phyloP scores from a whole-genome alignment of 2,888 invertebrate genomes.

The Chouioia cunea region DNA sequence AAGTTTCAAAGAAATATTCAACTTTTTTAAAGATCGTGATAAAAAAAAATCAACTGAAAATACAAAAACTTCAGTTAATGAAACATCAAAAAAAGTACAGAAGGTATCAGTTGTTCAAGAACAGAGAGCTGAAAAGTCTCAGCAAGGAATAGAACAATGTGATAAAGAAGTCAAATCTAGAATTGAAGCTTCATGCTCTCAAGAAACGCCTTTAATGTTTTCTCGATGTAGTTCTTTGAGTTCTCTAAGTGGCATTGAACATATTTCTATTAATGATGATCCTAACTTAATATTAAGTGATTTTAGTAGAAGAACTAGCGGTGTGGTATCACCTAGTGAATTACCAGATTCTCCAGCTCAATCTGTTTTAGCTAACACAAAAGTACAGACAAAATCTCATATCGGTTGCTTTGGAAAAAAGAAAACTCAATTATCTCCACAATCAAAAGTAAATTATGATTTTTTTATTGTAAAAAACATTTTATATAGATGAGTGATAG shows the following conservation, averaged over 20 bases:
- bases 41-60: conserved; percentile 39
- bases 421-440: conserved; percentile 12
- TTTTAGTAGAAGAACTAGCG: conserved; percentile 83
- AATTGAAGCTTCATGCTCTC: conserved; percentile 74
- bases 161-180: conserved; percentile 63
- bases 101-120: conserved; percentile 2
- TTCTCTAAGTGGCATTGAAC: conserved; percentile 89
- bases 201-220: conserved; percentile 93
- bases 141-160: conserved; percentile 12
- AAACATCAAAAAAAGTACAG: conserved; percentile 31
- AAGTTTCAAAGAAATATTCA: conserved; percentile 46
- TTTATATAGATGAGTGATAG: not conserved
- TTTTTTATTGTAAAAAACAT: not conserved
- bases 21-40: conserved; percentile 45
- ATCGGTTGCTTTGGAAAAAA: conserved; percentile 38
- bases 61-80: conserved; percentile 17
- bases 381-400: conserved; percentile 55
- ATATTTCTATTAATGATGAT: conserved; percentile 85
- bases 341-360: conserved; percentile 94
- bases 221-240: conserved; percentile 93
- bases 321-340: conserved; percentile 92
- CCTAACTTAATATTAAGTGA: conserved; percentile 88
- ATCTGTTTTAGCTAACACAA: conserved; percentile 80
- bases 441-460: conserved; percentile 14
- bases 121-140: conserved; percentile 24